Base-by-base conservation (phyloP, 2,888 invertebrate species). In the Teleogryllus oceanicus region DNA sequence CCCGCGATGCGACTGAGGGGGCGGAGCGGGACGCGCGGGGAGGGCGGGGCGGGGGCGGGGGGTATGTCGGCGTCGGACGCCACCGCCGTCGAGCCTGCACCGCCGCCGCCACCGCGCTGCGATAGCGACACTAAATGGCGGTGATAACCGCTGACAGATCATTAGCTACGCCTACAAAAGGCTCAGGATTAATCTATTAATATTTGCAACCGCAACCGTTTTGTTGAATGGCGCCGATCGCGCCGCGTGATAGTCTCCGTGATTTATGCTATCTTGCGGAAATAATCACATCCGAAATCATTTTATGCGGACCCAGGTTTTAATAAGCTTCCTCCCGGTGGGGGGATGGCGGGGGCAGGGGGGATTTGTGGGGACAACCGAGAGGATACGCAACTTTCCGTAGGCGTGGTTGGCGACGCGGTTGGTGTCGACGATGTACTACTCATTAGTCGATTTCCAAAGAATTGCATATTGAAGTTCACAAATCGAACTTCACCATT, bases 71-170 rank as follows among this genome's bases (percentile, higher is more conserved):
- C 37, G 37, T 37, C 37, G 37, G 37, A 37, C 37, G 37, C 37
- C 37, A 37, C 37, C 37, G 37, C 37, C 37, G 37, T 37, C 37
- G 37, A 37, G 37, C 37, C 37, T 37, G 37, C 37, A 8, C 37
- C 37, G 37, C 37, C 37, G 4, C 37, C 37, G 37, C 37, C 37
- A 4, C 8, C 37, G 37, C 37, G 37, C 8, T 8, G 37, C 37
- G 37, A 37, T 37, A 37, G 37, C 37, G 62, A 62, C 62, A n/a
- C 62, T 13, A 62, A 62, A 62, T 62, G 62, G 62, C 62, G 62
- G 62, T 62, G 62, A 62, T 62, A 62, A 62, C 62, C n/a, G 62
- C 62, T 62, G 62, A 62, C 62, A 62, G 62, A 62, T 62, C 62
- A 62, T 62, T 62, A 62, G 62, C 62, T n/a, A n/a, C 62, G 62